phyloP scores from a whole-genome alignment of 2,797 vertebrate genomes.

The Urosaurus nigricauda region DNA sequence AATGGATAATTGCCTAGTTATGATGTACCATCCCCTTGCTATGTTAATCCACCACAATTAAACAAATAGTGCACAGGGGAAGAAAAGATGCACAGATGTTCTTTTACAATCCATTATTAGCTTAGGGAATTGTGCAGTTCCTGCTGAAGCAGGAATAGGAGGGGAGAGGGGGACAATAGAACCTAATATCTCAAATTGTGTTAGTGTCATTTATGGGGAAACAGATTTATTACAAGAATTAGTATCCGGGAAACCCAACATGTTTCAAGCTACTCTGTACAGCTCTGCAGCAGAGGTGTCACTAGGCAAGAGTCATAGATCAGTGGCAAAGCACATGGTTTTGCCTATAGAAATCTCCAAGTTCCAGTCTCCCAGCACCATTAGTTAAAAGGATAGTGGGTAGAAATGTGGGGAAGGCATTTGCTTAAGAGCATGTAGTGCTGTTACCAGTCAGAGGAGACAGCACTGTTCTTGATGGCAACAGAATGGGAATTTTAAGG shows the following conservation, averaged over 20 bases:
- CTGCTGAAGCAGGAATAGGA: conserved; percentile 52
- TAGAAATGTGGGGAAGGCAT: background rate
- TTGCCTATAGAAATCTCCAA: background rate
- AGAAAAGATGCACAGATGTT: conserved; percentile 78
- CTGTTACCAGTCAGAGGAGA: background rate
- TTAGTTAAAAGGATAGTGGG: background rate
- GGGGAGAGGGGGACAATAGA: conserved; percentile 23
- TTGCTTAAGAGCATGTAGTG: background rate
- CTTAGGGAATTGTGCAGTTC: conserved; percentile 65
- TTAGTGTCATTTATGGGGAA: conserved; percentile 54
- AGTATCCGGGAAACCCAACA: background rate
- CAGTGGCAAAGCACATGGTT: background rate
- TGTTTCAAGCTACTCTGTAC: background rate
- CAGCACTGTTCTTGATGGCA: background rate
- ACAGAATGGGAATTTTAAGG: too few relatives aligned
- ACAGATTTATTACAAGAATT: conserved; percentile 32
- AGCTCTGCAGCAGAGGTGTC: background rate
- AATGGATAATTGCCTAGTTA: conserved; percentile 80
- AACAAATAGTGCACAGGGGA: conserved; percentile 74
- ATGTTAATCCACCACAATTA: conserved; percentile 78
- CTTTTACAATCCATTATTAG: conserved; percentile 74
- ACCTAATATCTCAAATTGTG: conserved; percentile 44
- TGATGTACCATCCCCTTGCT: conserved; percentile 75
- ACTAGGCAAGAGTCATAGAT: background rate
- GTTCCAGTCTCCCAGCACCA: background rate